Conservation (phyloP, 1,140 invertebrate species). For the Brachionus calyciflorus region DNA sequence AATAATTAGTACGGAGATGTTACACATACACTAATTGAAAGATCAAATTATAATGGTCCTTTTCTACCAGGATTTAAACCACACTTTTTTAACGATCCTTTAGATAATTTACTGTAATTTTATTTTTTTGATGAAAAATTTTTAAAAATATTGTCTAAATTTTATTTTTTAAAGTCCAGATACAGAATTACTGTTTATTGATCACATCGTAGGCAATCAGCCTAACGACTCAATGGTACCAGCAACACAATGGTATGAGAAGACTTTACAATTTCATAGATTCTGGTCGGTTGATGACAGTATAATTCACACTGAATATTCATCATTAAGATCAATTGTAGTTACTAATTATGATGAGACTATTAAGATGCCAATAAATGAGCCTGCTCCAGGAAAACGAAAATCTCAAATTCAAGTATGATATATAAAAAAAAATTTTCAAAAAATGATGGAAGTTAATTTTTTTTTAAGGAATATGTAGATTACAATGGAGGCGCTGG, state of each 20-base stretch:
- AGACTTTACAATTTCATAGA: conserved; percentile 86
- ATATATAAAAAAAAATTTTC: conserved; percentile 49
- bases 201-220: conserved; percentile 96
- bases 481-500: conserved; percentile 96
- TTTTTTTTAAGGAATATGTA: conserved; percentile 74
- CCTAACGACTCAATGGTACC: conserved; percentile 84
- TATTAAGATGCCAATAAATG: conserved; percentile 97
- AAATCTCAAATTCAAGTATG: conserved; percentile 81
- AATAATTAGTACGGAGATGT: conserved; percentile 85
- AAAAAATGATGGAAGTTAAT: conserved; percentile 62
- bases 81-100: conserved; percentile 63
- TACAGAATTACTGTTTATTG: conserved; percentile 79
- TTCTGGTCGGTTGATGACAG: conserved; percentile 98
- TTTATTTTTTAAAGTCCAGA: conserved; percentile 65
- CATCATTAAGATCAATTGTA: conserved; percentile 89
- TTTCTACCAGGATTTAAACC: conserved; percentile 83
- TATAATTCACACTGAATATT: conserved; percentile 92
- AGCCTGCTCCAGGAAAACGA: conserved; percentile 88
- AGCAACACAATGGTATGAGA: conserved; percentile 88
- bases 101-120: conserved; percentile 67
- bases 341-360: conserved; percentile 97
- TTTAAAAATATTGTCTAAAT: conserved; percentile 40
- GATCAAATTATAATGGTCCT: conserved; percentile 75
- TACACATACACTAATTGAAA: conserved; percentile 88
- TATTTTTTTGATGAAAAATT: neutral